Percentiles rank a stretch among this genome's conserved stretches.
These are phyloP conservation scores for Phalacrocorax carbo DNA, from an alignment of 2,113 vertebrate species.

Conservation along the genomic window DNA sequence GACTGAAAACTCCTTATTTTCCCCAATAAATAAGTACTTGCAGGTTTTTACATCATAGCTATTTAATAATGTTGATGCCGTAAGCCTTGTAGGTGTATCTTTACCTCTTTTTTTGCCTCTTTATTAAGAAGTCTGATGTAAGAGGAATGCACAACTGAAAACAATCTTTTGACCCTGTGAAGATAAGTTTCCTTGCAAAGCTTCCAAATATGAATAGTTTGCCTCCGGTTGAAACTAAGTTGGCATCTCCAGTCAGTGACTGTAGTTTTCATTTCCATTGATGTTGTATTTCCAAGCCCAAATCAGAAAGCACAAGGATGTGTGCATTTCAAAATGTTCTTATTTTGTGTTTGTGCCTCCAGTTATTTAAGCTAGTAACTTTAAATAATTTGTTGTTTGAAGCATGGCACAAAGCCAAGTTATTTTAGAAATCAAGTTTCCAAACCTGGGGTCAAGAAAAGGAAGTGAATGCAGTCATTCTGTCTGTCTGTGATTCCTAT, in stretches of 20 bases:
- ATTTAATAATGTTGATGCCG: neutral
- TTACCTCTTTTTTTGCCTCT: neutral
- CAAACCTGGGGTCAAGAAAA: neutral
- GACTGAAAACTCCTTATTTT: neutral
- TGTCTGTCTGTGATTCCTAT: neutral
- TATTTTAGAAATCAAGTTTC: neutral
- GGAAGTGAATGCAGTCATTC: neutral
- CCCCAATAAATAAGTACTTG: neutral
- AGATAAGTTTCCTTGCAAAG: neutral
- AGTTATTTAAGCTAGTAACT: neutral
- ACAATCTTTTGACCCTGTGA: neutral
- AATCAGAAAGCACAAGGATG: neutral
- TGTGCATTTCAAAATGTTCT: neutral
- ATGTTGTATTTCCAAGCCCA: neutral
- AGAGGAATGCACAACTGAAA: neutral
- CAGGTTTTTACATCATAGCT: neutral
- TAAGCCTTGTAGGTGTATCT: neutral
- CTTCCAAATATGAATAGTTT: neutral
- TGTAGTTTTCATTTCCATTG: neutral
- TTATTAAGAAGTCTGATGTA: neutral
- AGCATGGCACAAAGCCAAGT: neutral
- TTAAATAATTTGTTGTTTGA: neutral
- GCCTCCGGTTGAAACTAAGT: neutral
- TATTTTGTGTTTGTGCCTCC: neutral
- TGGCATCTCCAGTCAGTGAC: neutral